phyloP scores from a whole-genome alignment of 2,113 vertebrate species.

The Microcebus ravelobensis region DNA sequence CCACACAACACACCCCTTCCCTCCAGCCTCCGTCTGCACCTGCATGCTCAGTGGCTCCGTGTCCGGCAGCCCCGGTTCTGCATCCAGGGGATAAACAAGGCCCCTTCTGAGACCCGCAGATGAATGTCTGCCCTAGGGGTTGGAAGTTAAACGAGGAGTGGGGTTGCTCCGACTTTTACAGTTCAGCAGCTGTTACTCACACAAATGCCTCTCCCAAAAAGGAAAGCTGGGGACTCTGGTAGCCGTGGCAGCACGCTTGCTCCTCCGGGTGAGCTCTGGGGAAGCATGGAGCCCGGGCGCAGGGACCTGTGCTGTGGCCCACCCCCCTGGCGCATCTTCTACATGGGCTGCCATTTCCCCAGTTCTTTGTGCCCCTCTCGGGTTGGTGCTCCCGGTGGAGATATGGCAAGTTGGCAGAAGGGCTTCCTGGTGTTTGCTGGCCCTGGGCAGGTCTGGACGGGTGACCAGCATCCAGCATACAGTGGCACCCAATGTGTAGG shows the following conservation, averaged over 20 bases:
- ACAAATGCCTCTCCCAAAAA: neutral
- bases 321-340: neutral
- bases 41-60: neutral
- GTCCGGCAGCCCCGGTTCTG: neutral
- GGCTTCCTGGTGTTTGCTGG: neutral
- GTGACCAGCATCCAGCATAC: too few species aligned
- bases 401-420: neutral
- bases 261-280: neutral
- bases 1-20: neutral
- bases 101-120: neutral
- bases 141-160: neutral
- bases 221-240: neutral
- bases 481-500: neutral
- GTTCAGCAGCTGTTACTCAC: neutral
- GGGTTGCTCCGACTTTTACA: accelerated
- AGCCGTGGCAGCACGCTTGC: neutral
- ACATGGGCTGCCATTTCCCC: accelerated
- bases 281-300: neutral
- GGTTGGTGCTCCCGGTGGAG: neutral
- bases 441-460: neutral
- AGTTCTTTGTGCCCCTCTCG: neutral
- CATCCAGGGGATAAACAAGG: neutral
- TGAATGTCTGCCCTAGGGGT: accelerated
- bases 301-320: neutral
- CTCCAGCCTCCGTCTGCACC: neutral